Base-by-base conservation (phyloP, 92 coral and sea anemone genomes). In the Epizoanthus illoricatus region DNA sequence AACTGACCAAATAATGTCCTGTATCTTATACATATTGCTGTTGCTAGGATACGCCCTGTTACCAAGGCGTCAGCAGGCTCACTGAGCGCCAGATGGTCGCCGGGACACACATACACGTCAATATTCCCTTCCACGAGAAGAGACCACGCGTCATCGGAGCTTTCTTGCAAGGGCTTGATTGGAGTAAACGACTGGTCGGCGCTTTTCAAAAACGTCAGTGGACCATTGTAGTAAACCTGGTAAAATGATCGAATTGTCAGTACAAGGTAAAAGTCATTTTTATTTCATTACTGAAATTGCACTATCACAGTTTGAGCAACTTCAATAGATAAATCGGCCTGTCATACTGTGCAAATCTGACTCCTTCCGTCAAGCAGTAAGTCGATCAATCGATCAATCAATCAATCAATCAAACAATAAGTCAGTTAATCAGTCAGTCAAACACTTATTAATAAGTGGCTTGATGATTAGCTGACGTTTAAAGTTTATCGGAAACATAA, bases 31-130 rank as follows among this genome's bases (percentile, higher is more conserved):
- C 89, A 81, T 19, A 80, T 83, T 36, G 89, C 89, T 28, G 81
- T 55, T 49, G 89, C 85, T 33, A 86, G 70, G 45, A 86, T 86
- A 61, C 75, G 80, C 70, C 89, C 89, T 13, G 83, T 70, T n/a
- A 86, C 75, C 64, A 75, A 68, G 49, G 74, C 80, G 71, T 86
- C 89, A 2, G 58, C 84, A 45, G 74, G 74, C 11, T 86, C 89
- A 61, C 89, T 74, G 58, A 86, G 85, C 21, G 89, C 89, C 47
- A 86, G 81, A 66, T 86, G 89, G 78, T 86, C 89, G 43, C 89
- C 89, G 55, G 89, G 89, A 76, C 89, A 86, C 24, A 86, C 60
- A 62, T 73, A 86, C 58, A 86, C 89, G 36, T 86, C 85, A 73
- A 86, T 86, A 61, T 86, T 86, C 7, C 85, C 89, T 43, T 86